A percentile compares a stretch with the other conserved stretches of the same genome.
These are phyloP conservation scores for Pseudococcus longispinus DNA, from an alignment of 2,888 invertebrate species.

Conservation along the genomic window DNA sequence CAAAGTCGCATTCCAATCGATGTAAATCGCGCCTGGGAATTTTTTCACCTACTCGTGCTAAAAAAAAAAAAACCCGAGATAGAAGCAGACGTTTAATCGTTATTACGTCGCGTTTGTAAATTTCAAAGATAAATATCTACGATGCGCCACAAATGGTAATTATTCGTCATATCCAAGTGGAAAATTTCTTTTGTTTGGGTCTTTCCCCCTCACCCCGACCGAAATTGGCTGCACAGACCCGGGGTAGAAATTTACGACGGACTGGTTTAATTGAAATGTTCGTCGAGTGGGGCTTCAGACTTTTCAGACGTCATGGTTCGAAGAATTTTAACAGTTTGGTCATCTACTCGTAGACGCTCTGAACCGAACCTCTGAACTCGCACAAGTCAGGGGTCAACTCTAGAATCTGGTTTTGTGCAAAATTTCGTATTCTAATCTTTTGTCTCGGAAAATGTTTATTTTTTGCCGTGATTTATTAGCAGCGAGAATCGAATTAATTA, in stretches of 20 bases:
- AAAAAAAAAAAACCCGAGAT: not conserved
- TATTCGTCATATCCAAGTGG: not conserved
- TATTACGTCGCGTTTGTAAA: not conserved
- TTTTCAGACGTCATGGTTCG: not conserved
- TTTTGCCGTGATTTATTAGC: not conserved
- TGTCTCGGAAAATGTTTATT: not conserved
- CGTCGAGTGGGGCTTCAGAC: not conserved
- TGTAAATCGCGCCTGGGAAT: constrained; percentile 3
- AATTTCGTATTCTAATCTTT: not conserved
- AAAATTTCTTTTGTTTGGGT: constrained; percentile 1
- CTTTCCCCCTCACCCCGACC: not conserved
- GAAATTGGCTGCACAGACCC: no score
- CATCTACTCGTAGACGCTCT: not conserved
- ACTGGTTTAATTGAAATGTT: not conserved
- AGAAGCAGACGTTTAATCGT: not conserved
- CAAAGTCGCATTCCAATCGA: constrained; percentile 17
- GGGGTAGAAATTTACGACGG: not conserved
- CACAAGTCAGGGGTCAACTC: not conserved
- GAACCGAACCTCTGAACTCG: no score
- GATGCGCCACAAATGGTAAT: not conserved
- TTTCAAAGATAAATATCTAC: not conserved
- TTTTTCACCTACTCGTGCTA: not conserved
- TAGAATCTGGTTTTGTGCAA: not conserved
- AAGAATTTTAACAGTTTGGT: not conserved
- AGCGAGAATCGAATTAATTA: not conserved